Percentiles rank a stretch among this genome's conserved stretches.
These are phyloP conservation scores for Andrena praecox DNA, from an alignment of 2,888 invertebrate species.

Conservation along the genomic window DNA sequence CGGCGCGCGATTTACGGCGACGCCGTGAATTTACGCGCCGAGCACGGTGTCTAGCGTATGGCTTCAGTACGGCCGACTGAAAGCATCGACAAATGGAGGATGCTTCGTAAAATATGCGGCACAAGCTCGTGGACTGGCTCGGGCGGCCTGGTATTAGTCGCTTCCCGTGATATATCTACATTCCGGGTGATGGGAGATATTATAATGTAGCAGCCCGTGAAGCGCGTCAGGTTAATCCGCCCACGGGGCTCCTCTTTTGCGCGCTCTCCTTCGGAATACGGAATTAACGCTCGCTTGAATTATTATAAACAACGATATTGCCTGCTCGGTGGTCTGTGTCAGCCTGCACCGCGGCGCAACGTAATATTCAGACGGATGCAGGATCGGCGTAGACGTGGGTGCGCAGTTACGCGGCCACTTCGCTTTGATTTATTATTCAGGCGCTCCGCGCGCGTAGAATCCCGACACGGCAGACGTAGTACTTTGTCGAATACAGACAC, in stretches of 20 bases:
- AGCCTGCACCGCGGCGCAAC: conserved; percentile 20
- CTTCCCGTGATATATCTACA: conserved; percentile 21
- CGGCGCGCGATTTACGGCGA: conserved; percentile 22
- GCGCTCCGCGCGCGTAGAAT: background rate
- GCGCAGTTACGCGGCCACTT: conserved; percentile 43
- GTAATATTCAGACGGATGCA: conserved; percentile 38
- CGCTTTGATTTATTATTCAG: conserved; percentile 57
- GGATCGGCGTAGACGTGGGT: conserved; percentile 38
- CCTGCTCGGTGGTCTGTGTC: conserved; percentile 11
- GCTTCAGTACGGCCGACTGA: conserved; percentile 35
- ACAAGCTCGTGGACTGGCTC: background rate
- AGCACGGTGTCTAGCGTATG: conserved; percentile 25
- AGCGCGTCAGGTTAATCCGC: conserved; percentile 49
- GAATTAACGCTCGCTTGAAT: conserved; percentile 51
- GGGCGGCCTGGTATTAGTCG: conserved; percentile 37
- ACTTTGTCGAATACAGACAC: conserved; percentile 52
- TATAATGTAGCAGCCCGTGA: conserved; percentile 26
- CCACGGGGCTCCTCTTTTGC: conserved; percentile 35
- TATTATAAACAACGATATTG: conserved; percentile 53
- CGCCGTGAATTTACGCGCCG: conserved; percentile 35
- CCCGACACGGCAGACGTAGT: conserved; percentile 27
- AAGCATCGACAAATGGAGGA: conserved; percentile 47
- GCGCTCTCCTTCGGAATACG: conserved; percentile 44
- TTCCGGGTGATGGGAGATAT: background rate
- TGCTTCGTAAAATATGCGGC: conserved; percentile 48